These are phyloP conservation scores for Diarsia rubi DNA, from an alignment of 2,888 invertebrate species.

Conservation along the genomic window DNA sequence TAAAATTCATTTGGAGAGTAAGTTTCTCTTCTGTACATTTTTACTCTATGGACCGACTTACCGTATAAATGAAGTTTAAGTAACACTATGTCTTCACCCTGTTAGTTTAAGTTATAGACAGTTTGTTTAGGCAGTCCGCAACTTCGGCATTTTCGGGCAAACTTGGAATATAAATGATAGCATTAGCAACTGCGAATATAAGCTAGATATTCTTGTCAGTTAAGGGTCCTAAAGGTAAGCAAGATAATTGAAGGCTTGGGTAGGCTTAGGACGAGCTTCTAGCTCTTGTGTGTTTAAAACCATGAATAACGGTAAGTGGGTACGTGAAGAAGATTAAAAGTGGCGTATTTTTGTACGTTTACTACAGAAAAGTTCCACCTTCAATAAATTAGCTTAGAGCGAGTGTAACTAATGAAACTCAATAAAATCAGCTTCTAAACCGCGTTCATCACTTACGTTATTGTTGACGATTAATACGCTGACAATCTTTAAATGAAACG, in stretches of 20 bases:
- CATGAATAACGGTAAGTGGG: too few relatives aligned
- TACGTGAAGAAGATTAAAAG: background rate
- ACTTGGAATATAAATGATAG: slow-evolving; percentile 53
- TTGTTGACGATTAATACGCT: background rate
- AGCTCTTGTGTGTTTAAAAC: background rate
- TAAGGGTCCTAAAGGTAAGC: slow-evolving; percentile 22
- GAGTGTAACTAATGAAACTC: background rate
- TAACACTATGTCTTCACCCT: background rate
- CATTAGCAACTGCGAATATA: slow-evolving; percentile 39
- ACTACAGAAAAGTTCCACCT: background rate
- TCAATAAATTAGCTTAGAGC: background rate
- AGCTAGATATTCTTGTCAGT: slow-evolving; percentile 26
- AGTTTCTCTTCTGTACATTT: background rate
- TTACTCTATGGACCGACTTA: background rate
- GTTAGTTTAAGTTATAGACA: slow-evolving; percentile 14
- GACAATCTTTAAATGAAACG: background rate
- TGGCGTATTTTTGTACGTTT: background rate
- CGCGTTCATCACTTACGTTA: background rate
- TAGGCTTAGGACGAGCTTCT: background rate
- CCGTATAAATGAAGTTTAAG: slow-evolving; percentile 14
- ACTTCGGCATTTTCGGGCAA: slow-evolving; percentile 13
- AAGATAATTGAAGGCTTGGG: slow-evolving; percentile 10
- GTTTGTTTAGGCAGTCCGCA: slow-evolving; percentile 38
- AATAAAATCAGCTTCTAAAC: background rate
- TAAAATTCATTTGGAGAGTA: background rate